Evolutionary conservation across 2,113 vertebrate species (phyloP), one percentile per base, ranked within the genome.

Genomic region (Pipa parva): DNA sequence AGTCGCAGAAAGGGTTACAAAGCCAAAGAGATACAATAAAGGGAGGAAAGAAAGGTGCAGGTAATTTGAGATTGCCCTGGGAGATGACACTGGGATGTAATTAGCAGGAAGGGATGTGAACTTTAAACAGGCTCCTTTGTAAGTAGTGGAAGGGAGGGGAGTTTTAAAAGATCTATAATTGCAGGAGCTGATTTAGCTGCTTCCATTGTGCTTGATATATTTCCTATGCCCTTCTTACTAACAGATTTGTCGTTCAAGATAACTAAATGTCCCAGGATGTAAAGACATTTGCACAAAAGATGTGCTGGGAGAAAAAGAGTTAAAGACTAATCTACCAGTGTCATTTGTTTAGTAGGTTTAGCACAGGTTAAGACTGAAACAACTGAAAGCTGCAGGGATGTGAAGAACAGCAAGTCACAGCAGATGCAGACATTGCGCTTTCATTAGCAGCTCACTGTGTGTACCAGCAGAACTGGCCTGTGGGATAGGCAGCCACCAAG

Each of bases 81-180:
- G 65, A 60, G 65, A 54, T 69, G 65, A 69, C 65, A 69, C 65
- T 69, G 10, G 56, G 56, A 69, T 60, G 57, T 69, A 42, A 69
- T 60, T 69, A 60, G 25, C 48, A 52, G 65, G 65, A 69, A 60
- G 57, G 46, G 57, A 60, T 18, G 65, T 42, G 48, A 39, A 52
- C 56, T 54, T 28, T 69, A 59, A 60, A 27, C 46, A 61, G 29
- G 28, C 22, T 59, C 37, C 20, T 65, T 65, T 65, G 37, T 52
- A 31, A 55, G 51, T 11, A 45, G 28, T 26, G 26, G 33, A 7
- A 46, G 21, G 48, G 39, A 42, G 39, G 39, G 39, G 39, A 48
- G 36, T 51, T 68, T 22, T 49, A 45, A 7, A 49, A 50, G 42
- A 26, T 36, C 21, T 18, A 46, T 58, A 49, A 68, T 68, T 49